Evolutionary conservation across 2,113 vertebrate genomes (phyloP), one percentile per base, ranked within the genome.

Genomic region (Cygnus buccinator): DNA sequence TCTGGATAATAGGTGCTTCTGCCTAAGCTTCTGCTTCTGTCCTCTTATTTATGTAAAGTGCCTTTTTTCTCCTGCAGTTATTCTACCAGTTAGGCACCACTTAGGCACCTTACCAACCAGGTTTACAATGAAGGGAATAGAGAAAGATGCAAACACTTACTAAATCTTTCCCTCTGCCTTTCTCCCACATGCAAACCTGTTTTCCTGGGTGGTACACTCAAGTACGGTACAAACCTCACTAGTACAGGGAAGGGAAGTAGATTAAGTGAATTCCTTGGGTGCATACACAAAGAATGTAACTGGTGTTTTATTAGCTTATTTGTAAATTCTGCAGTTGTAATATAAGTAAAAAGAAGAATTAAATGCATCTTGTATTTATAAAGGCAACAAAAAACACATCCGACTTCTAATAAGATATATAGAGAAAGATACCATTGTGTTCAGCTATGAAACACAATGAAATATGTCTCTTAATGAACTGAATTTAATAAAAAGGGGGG

Each of bases 21-120:
- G 25, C 29, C 35, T 90, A 62, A 68, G 3, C 13, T 76, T 63
- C 33, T 86, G 52, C 61, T 86, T 25, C 61, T 81, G 39, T 41
- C n/a, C 44, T 88, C 54, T 37, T 55, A 7, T 86, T 93, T 55
- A 74, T 66, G 39, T 88, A 54, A 77, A 94, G 71, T 63, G 67
- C 28, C 41, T 88, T 85, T 85, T 77, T 57, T 63, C 68, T 94
- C 72, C 63, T 90, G 55, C 73, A 79, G 46, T 95, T 94, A 43
- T 55, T 84, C 46, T 66, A 63, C 22, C 85, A 88, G 35, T 81
- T 46, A 65, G 63, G 28, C 67, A 92, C 55, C 37, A 87, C 37
- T 87, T 78, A 82, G 86, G 35, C 39, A 89, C 48, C 23, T 87
- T 74, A 72, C 19, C 67, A 5, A 13, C 26, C 50, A 90, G 55